phyloP scores from a whole-genome alignment of 92 coral and sea anemone species.

The Siderastrea siderea region DNA sequence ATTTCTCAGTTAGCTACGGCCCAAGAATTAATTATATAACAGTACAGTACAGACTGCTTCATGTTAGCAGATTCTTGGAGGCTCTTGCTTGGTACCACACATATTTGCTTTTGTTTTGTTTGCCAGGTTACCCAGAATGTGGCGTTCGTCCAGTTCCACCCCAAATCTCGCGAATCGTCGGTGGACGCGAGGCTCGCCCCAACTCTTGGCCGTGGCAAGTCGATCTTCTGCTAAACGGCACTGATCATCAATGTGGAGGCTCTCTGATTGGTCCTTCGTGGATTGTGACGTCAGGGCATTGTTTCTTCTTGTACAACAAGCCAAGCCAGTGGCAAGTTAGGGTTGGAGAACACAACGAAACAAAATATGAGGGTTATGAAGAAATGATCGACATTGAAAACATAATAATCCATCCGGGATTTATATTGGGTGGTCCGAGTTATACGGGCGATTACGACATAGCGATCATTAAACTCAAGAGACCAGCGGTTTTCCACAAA shows the following conservation, averaged over 20 bases:
- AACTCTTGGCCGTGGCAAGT: constrained; percentile 99
- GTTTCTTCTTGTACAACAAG: constrained; percentile 68
- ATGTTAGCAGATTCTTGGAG: too few relatives aligned
- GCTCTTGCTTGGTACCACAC: too few relatives aligned
- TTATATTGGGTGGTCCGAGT: constrained; percentile 34
- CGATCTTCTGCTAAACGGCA: constrained; percentile 78
- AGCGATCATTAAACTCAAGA: constrained; percentile 87
- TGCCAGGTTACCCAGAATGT: constrained; percentile 27
- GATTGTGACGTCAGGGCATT: constrained; percentile 92
- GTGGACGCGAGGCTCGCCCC: constrained; percentile 92
- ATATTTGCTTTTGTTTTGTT: too few relatives aligned
- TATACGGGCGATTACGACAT: constrained; percentile 91
- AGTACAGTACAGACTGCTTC: too few relatives aligned
- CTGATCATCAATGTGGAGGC: constrained; percentile 92
- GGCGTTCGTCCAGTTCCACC: constrained; percentile 8
- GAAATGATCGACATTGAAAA: constrained; percentile 77
- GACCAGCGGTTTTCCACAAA: constrained; percentile 87
- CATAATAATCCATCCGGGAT: constrained; percentile 83
- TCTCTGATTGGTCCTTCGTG: constrained; percentile 85
- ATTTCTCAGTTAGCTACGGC: too few relatives aligned
- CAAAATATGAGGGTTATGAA: constrained; percentile 81
- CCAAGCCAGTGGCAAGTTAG: constrained; percentile 75
- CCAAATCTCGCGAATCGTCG: constrained; percentile 79
- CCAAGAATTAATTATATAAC: too few relatives aligned
- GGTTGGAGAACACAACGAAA: constrained; percentile 89